Evolutionary conservation across 2,888 invertebrate genomes (phyloP).

Genomic region (Drosophila austrosaltans): DNA sequence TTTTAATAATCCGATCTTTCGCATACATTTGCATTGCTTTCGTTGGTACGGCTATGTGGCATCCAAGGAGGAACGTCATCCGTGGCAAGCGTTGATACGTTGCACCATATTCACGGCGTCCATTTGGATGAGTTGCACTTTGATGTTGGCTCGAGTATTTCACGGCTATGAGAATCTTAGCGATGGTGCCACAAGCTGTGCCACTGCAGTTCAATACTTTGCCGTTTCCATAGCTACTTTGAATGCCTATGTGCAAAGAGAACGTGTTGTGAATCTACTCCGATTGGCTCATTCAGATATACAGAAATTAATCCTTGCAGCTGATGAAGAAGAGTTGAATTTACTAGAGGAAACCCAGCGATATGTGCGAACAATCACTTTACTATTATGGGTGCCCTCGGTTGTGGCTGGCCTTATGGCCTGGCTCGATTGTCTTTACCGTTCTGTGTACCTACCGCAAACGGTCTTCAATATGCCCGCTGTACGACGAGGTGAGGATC

Average conservation of each 20-base stretch:
- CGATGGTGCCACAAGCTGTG: conserved; percentile 64
- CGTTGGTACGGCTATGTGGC: conserved; percentile 66
- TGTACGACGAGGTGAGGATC: conserved; percentile 62
- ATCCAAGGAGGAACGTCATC: conserved; percentile 51
- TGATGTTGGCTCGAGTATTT: conserved; percentile 54
- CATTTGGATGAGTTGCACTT: conserved; percentile 56
- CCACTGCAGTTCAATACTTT: conserved; percentile 69
- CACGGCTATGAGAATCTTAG: conserved; percentile 56
- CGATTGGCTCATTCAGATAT: conserved; percentile 60
- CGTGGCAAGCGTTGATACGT: conserved; percentile 52
- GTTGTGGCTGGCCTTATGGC: conserved; percentile 62
- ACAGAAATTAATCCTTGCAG: conserved; percentile 42
- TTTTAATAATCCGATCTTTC: conserved; percentile 66
- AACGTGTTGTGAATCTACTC: conserved; percentile 62
- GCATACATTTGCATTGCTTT: conserved; percentile 62
- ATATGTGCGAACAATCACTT: conserved; percentile 61
- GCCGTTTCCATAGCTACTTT: conserved; percentile 67
- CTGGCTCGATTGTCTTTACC: conserved; percentile 67
- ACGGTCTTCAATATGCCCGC: conserved; percentile 68
- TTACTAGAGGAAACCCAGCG: conserved; percentile 53
- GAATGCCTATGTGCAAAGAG: conserved; percentile 67
- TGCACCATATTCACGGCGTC: conserved; percentile 69
- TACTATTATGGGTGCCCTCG: conserved; percentile 63
- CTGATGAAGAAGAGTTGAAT: conserved; percentile 56
- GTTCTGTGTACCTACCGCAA: conserved; percentile 65